A percentile compares a stretch with the other conserved stretches of the same genome.
Evolutionary conservation across 2,888 invertebrate genomes (phyloP).

Genomic region (Idaea dimidiata): DNA sequence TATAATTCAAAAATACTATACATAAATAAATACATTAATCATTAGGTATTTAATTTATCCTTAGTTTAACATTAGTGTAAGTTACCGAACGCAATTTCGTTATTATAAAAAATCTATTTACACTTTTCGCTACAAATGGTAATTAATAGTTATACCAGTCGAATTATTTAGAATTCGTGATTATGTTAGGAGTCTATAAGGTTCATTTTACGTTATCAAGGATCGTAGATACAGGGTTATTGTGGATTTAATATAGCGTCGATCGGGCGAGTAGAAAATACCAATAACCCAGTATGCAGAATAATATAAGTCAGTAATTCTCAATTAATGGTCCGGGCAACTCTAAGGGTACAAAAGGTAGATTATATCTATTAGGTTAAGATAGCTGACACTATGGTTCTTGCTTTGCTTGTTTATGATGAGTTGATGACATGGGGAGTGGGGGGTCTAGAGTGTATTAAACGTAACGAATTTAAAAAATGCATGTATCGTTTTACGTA

Average conservation of each 20-base stretch:
- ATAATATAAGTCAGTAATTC: constrained; percentile 2
- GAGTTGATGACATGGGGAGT: no score
- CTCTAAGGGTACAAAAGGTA: not conserved
- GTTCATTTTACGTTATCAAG: constrained; percentile 28
- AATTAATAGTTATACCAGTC: constrained; percentile 55
- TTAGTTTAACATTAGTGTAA: not conserved
- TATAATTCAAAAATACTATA: constrained; percentile 31
- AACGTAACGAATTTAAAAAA: no score
- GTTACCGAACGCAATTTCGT: constrained; percentile 24
- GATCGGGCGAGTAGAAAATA: constrained; percentile 10
- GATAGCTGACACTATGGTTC: no score
- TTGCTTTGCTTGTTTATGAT: no score
- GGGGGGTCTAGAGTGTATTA: no score
- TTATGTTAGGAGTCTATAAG: constrained; percentile 55
- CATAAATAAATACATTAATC: constrained; percentile 49
- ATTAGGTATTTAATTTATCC: constrained; percentile 42
- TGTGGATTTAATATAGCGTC: constrained; percentile 27
- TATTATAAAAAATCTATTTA: constrained; percentile 57
- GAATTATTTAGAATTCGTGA: constrained; percentile 56
- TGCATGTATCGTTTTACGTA: no score
- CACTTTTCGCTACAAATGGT: constrained; percentile 53
- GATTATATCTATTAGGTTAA: no score
- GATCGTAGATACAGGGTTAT: not conserved
- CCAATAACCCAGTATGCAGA: constrained; percentile 12
- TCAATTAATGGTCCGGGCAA: not conserved